Evolutionary conservation across 2,113 vertebrate species (phyloP), one percentile per base, ranked within the genome.

Genomic region (Leiothrix lutea): DNA sequence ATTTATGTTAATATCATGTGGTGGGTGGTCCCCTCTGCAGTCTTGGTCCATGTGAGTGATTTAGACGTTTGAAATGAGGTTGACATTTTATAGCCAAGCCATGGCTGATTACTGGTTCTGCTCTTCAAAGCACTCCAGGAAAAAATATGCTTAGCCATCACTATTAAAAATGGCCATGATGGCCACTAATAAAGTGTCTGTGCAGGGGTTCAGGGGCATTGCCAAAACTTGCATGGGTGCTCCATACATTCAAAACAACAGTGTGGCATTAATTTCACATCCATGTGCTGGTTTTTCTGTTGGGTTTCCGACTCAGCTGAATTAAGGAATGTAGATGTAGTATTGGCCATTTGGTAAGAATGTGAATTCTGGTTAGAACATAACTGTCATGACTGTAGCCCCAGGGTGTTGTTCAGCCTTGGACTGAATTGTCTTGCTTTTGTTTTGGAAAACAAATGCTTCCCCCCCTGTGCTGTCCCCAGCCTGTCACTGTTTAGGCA

Each of bases 1-100:
- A 66, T 90, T 96, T 95, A 84, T 81, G 87, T 95, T 95, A 95
- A 85, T 95, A 23, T 67, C 69, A 26, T 95, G 84, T 88, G 92
- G 86, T 97, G 95, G 95, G 95, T 97, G 96, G 91, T 96, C 95
- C 18, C 85, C 82, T 82, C 81, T 56, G 60, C 5, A 10, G 75
- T 92, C 38, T 12, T 18, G 94, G 93, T 80, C 91, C 65, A 6
- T 81, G 71, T 40, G 87, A 95, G 80, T 92, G 96, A 95, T 95
- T 96, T 94, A 96, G 93, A 95, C 5, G 0, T 95, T 88, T 25
- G 20, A 86, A 97, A 80, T 65, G 79, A 88, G 67, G 90, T 80
- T 95, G 93, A 89, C 79, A 80, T 95, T 90, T 91, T 75, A 85
- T 94, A 95, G 95, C 97, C 91, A 96, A 95, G 82, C 94, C 94